phyloP scores from a whole-genome alignment of 1,140 invertebrate genomes.

The Laodelphax striatellus region DNA sequence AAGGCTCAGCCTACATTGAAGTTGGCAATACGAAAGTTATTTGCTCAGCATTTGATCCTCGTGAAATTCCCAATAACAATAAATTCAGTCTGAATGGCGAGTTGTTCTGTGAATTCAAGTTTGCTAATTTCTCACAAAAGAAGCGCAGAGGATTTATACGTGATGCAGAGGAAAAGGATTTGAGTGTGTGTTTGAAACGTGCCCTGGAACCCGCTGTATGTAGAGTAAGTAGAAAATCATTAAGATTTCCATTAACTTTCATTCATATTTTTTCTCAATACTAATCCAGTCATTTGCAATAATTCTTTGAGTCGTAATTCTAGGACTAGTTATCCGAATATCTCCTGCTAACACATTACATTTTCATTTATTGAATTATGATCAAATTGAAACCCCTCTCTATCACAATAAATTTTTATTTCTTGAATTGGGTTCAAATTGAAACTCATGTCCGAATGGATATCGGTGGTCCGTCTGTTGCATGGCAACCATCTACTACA shows the following conservation, averaged over 20 bases:
- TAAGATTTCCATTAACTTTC: background rate
- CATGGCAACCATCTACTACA: no score
- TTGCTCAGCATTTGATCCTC: slow-evolving; percentile 78
- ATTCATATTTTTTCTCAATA: no score
- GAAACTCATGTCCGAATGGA: no score
- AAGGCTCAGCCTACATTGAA: slow-evolving; percentile 85
- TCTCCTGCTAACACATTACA: no score
- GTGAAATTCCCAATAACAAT: slow-evolving; percentile 67
- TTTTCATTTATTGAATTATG: no score
- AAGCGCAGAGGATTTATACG: slow-evolving; percentile 49
- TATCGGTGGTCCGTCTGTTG: no score
- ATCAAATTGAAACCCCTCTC: no score
- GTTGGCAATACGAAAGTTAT: slow-evolving; percentile 77
- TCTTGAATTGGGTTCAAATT: no score
- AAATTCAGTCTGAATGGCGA: slow-evolving; percentile 64
- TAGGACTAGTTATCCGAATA: no score
- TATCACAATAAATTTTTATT: no score
- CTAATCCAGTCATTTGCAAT: no score
- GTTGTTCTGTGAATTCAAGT: slow-evolving; percentile 78
- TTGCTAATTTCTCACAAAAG: slow-evolving; percentile 64
- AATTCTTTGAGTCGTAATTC: no score
- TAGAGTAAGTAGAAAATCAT: slow-evolving; percentile 35
- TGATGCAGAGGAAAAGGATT: slow-evolving; percentile 62
- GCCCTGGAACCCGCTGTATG: slow-evolving; percentile 76
- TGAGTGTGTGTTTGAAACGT: slow-evolving; percentile 62